Percentiles rank a stretch among this genome's conserved stretches.
phyloP scores from a whole-genome alignment of 2,888 invertebrate species.

The Eumacrocentrus americanus region DNA sequence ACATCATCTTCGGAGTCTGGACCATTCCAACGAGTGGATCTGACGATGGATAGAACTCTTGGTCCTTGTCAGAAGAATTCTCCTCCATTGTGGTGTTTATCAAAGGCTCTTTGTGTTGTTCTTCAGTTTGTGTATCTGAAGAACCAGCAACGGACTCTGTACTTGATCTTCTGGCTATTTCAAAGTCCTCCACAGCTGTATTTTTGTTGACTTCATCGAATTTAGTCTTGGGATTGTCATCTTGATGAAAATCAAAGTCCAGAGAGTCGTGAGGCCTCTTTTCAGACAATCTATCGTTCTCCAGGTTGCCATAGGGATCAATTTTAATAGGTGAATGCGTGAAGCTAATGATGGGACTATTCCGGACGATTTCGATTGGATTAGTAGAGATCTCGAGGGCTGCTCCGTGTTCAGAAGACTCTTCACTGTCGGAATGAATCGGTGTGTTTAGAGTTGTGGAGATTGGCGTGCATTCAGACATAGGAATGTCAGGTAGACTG shows the following conservation, averaged over 20 bases:
- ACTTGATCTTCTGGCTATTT: slow-evolving; percentile 17
- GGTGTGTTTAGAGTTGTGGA: slow-evolving; percentile 59
- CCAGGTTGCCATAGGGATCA: slow-evolving; percentile 47
- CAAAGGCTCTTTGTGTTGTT: slow-evolving; percentile 16
- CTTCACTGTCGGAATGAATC: slow-evolving; percentile 57
- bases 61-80: slow-evolving; percentile 17
- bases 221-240: slow-evolving; percentile 32
- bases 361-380: slow-evolving; percentile 56
- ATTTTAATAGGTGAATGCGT: slow-evolving; percentile 53
- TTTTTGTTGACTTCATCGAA: slow-evolving; percentile 26
- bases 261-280: slow-evolving; percentile 41
- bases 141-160: background rate
- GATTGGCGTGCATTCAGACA: slow-evolving; percentile 55
- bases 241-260: slow-evolving; percentile 46
- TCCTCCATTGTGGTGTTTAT: background rate
- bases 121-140: background rate
- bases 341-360: slow-evolving; percentile 57
- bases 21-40: slow-evolving; percentile 37
- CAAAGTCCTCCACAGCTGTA: slow-evolving; percentile 30
- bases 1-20: slow-evolving; percentile 15
- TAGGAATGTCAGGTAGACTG: slow-evolving; percentile 56
- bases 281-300: slow-evolving; percentile 31
- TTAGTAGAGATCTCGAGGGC: slow-evolving; percentile 44
- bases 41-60: slow-evolving; percentile 33
- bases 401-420: slow-evolving; percentile 47